Evolutionary conservation across 2,888 invertebrate species (phyloP).

Genomic region (Mellilla xanthometata): DNA sequence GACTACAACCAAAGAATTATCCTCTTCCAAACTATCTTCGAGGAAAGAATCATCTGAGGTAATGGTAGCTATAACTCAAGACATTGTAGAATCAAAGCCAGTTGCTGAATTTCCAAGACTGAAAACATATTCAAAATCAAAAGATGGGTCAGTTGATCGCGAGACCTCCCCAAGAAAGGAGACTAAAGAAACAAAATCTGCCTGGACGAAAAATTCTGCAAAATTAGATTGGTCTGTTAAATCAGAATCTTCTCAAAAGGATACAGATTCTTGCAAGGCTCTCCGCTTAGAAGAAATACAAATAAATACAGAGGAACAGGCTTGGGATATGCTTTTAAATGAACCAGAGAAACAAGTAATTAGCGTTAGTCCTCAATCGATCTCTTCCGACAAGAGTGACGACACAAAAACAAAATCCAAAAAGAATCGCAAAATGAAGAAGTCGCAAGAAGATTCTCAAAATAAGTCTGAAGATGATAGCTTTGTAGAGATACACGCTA

Average conservation of each 20-base stretch:
- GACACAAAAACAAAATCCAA: conserved; percentile 62
- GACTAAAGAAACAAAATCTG: conserved; percentile 13
- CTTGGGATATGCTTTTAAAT: conserved; percentile 70
- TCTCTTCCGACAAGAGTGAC: conserved; percentile 39
- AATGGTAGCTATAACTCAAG: neutral
- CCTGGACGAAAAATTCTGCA: conserved; percentile 29
- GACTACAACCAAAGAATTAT: neutral
- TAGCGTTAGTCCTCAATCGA: conserved; percentile 34
- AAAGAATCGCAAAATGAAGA: conserved; percentile 59
- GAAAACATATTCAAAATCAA: conserved; percentile 13
- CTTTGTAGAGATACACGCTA: conserved; percentile 74
- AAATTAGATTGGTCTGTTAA: conserved; percentile 26
- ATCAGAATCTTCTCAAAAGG: conserved; percentile 32
- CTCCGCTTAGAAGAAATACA: conserved; percentile 36
- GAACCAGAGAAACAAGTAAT: conserved; percentile 51
- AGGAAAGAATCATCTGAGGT: conserved; percentile 1
- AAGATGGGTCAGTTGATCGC: conserved; percentile 17
- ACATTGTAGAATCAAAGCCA: neutral
- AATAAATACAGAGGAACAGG: conserved; percentile 66
- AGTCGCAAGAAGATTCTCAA: conserved; percentile 55
- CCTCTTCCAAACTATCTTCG: conserved; percentile 1
- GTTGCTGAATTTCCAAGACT: conserved; percentile 2
- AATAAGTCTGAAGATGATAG: conserved; percentile 66
- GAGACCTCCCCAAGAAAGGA: conserved; percentile 21
- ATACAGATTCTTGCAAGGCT: conserved; percentile 30